Base-by-base conservation (phyloP, 2,888 invertebrate genomes). In the Zygaena filipendulae region DNA sequence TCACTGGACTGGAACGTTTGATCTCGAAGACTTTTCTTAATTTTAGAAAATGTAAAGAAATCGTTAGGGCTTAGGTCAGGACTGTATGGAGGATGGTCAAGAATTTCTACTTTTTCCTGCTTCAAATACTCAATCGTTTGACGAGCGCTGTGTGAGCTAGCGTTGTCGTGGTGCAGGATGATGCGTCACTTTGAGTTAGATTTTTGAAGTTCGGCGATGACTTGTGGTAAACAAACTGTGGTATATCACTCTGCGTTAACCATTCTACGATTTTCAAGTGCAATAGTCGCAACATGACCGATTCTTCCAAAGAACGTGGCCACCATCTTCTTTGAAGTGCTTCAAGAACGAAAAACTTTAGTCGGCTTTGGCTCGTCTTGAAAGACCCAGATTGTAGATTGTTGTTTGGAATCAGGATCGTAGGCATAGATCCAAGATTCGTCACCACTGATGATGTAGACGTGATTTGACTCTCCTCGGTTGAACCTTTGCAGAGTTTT, bases 341-440 rank as follows among this genome's bases (percentile, higher is more conserved):
- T 28, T 32, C 33, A 30, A 25, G 33, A 37, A 16, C 35, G 38
- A 33, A 40, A 28, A 33, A 38, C 39, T 39, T 35, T 33, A 14
- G 27, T 35, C 23, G 32, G 39, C 25, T 24, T 28, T 13, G 22
- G 23, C 28, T 28, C 28, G 12, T 26, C 23, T 25, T 27, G 27
- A 11, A 38, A 42, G 26, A 43, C 37, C 41, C 38, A 42, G 24
- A 40, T 25, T 21, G 38, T 38, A 10, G 38, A 39, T 23, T 36
- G 32, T 4, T 10, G 21, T 21, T 27, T 21, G 4, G 27, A 10
- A 13, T 25, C 25, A 7, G 9, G 14, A 16, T 25, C 25, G 10
- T 25, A 25, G 5, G 5, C 7, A 9, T 25, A 25, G 7, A 25
- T 25, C 25, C 25, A 25, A 13, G 13, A 11, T 23, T 23, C 13